Percentiles rank a stretch among this genome's conserved stretches.
Conservation (phyloP, 2,888 invertebrate species). For the Candidula unifasciata region DNA sequence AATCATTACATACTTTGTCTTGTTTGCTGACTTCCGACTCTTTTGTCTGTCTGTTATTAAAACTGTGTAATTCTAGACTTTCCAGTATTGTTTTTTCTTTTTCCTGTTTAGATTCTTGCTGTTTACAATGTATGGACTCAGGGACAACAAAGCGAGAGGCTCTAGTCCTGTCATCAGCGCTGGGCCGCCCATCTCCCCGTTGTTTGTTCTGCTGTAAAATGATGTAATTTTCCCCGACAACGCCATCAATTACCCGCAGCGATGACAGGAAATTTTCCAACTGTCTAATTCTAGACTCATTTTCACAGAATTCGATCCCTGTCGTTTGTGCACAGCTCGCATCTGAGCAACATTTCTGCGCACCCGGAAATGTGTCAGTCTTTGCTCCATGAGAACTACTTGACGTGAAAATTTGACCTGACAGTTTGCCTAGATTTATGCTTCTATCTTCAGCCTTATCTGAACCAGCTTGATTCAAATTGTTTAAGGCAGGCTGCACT, state of each 20-base stretch:
- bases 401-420: neutral
- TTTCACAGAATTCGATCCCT: neutral
- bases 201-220: conserved; percentile 1
- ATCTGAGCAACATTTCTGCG: neutral
- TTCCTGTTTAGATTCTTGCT: neutral
- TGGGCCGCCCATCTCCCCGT: neutral
- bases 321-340: neutral
- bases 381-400: neutral
- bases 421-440: no score
- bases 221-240: conserved; percentile 9
- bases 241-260: neutral
- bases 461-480: neutral
- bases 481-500: neutral
- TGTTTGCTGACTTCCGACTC: neutral
- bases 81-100: no score
- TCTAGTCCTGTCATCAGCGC: neutral
- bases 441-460: neutral
- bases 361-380: neutral
- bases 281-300: neutral
- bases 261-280: neutral
- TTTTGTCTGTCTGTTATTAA: neutral
- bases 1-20: neutral
- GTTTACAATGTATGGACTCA: neutral
- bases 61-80: no score
- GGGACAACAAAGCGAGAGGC: neutral